Percentiles rank a stretch among this genome's conserved stretches.
Conservation (phyloP, 2,797 vertebrate genomes). For the Thripadectes ignobilis region DNA sequence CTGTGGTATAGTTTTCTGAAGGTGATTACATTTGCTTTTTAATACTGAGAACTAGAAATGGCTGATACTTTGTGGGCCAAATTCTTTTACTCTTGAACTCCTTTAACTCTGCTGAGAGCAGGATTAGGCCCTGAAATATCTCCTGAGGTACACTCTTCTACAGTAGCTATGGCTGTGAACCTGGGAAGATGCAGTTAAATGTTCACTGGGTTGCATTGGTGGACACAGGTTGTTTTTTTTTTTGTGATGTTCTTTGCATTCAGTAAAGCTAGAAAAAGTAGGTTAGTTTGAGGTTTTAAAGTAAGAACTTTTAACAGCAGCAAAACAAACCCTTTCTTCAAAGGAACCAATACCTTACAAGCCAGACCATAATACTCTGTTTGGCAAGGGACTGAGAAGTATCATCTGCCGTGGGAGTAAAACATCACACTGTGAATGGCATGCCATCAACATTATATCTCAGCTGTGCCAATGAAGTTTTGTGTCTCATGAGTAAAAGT, state of each 20-base stretch:
- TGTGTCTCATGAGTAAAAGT: background rate
- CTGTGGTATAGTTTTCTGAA: background rate
- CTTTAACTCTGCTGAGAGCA: background rate
- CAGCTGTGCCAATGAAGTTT: background rate
- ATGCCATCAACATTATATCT: background rate
- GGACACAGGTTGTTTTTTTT: background rate
- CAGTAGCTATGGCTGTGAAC: background rate
- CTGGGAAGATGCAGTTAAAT: background rate
- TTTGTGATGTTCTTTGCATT: background rate
- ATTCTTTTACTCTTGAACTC: background rate
- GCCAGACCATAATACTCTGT: background rate
- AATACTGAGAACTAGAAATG: background rate
- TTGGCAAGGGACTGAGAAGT: background rate
- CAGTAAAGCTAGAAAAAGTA: background rate
- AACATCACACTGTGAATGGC: background rate
- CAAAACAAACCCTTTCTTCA: background rate
- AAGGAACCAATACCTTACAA: background rate
- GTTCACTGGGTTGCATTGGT: background rate
- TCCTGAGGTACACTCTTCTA: background rate
- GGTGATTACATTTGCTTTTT: background rate
- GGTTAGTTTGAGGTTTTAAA: background rate
- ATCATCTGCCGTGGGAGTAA: slow-evolving; percentile 10
- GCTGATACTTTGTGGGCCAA: background rate
- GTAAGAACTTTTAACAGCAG: background rate
- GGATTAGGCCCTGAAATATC: background rate